Evolutionary conservation across 2,797 vertebrate genomes (phyloP), one percentile per base, ranked within the genome.

Genomic region (Sphenopsis melanotis): DNA sequence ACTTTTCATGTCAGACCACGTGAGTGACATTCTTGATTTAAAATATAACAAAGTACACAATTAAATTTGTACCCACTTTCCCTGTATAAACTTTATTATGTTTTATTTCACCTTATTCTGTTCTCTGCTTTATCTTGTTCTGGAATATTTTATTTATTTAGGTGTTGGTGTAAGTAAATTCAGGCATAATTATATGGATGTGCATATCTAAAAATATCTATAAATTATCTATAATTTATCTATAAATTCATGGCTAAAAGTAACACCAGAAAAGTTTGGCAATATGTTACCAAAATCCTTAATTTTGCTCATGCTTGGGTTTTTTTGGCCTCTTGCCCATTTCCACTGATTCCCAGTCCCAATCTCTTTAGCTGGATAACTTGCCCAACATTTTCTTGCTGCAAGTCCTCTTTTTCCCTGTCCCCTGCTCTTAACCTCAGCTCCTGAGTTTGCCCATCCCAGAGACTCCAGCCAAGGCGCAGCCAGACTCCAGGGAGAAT

Each of bases 101-200:
- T 70, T 71, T 71, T 77, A 18, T 66, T 66, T 70, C 63, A 66
- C 19, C 5, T 81, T 52, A 6, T 26, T 44, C 10, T 39, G 1
- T 26, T 68, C 72, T 63, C 55, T 68, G 4, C 19, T 89, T 87
- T 36, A 30, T 69, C 50, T 69, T 59, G 24, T 5, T 84, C 47
- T 55, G 65, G n/a, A 12, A 6, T 49, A 18, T 57, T 90, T 83
- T 46, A 18, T 80, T 52, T 61, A n/a, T 69, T 71, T 75, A 6
- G 0, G 0, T 53, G 13, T 70, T 5, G 0, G 12, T 44, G 1
- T 57, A 44, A 52, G 32, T 53, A 63, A 63, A 55, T 75, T 47
- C 26, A 71, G 50, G 11, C 5, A 36, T 20, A 52, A 39, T 22
- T 11, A 21, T 34, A 11, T 0, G 0, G 70, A 5, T 37, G 8